A percentile compares a stretch with the other conserved stretches of the same genome.
These are phyloP conservation scores for Drosophila tsacasi DNA, from an alignment of 1,140 invertebrate species.

Conservation along the genomic window DNA sequence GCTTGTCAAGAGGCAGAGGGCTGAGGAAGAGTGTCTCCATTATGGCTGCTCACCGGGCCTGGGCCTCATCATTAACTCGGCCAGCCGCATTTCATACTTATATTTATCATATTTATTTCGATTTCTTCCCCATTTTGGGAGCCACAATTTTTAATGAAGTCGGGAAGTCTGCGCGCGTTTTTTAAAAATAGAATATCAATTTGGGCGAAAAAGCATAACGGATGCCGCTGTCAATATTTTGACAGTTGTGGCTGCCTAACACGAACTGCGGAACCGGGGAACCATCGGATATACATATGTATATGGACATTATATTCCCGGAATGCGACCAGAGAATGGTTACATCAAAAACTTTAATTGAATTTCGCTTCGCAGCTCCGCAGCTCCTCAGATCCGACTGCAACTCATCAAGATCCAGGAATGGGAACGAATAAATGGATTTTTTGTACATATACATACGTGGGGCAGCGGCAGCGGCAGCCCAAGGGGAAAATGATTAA, in stretches of 20 bases:
- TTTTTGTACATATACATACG: conserved; percentile 44
- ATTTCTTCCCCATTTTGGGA: conserved; percentile 41
- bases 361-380: conserved; percentile 50
- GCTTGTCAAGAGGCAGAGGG: conserved; percentile 45
- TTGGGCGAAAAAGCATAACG: conserved; percentile 82
- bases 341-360: conserved; percentile 76
- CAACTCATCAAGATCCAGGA: conserved; percentile 36
- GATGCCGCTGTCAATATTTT: conserved; percentile 83
- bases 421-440: conserved; percentile 72
- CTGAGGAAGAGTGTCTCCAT: conserved; percentile 50
- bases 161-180: conserved; percentile 25
- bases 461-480: no score
- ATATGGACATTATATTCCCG: conserved; percentile 17
- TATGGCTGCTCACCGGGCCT: conserved; percentile 20
- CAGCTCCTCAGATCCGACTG: conserved; percentile 21
- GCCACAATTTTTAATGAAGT: conserved; percentile 75
- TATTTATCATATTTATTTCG: conserved; percentile 57
- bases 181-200: conserved; percentile 80
- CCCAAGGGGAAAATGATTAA: conserved; percentile 73
- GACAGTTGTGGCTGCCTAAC: conserved; percentile 73
- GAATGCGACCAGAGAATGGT: conserved; percentile 47
- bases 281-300: not conserved
- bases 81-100: conserved; percentile 27
- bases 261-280: not conserved
- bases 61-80: conserved; percentile 60